phyloP scores from a whole-genome alignment of 2,888 invertebrate genomes.

The Drosophila differens region DNA sequence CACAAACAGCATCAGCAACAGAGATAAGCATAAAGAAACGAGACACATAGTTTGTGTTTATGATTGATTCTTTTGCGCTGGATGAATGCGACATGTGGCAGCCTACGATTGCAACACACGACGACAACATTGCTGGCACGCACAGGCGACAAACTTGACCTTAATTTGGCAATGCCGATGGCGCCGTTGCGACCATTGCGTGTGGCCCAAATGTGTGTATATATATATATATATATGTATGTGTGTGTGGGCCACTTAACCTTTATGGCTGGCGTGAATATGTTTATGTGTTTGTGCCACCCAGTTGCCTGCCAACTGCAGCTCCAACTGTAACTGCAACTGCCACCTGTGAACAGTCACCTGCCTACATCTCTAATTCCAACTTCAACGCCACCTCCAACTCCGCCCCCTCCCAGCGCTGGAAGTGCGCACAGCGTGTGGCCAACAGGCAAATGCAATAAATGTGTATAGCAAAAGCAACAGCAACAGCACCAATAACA shows the following conservation, averaged over 20 bases:
- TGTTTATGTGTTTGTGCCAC: conserved; percentile 9
- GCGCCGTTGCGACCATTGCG: conserved; percentile 49
- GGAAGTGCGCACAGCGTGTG: conserved; percentile 43
- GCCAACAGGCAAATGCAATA: conserved; percentile 50
- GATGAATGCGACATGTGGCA: conserved; percentile 35
- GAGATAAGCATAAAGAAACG: background rate
- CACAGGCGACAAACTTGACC: conserved; percentile 67
- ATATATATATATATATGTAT: conserved; percentile 28
- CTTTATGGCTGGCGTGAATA: conserved; percentile 39
- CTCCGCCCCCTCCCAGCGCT: conserved; percentile 1
- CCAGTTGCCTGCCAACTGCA: conserved; percentile 29
- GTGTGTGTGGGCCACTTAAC: conserved; percentile 51
- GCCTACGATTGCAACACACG: conserved; percentile 34
- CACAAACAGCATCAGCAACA: conserved; percentile 15
- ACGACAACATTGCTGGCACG: conserved; percentile 34
- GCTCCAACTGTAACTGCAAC: conserved; percentile 7
- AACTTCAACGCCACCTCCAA: conserved; percentile 19
- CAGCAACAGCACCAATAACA: conserved; percentile 16
- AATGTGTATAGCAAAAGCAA: conserved; percentile 22
- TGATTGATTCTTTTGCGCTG: conserved; percentile 55
- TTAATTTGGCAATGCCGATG: conserved; percentile 60
- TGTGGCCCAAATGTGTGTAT: conserved; percentile 28
- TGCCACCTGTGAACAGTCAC: conserved; percentile 15
- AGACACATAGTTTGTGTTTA: conserved; percentile 18
- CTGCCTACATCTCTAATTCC: conserved; percentile 3